Base-by-base conservation (phyloP, 2,888 invertebrate genomes). In the Loripinus fragilis region DNA sequence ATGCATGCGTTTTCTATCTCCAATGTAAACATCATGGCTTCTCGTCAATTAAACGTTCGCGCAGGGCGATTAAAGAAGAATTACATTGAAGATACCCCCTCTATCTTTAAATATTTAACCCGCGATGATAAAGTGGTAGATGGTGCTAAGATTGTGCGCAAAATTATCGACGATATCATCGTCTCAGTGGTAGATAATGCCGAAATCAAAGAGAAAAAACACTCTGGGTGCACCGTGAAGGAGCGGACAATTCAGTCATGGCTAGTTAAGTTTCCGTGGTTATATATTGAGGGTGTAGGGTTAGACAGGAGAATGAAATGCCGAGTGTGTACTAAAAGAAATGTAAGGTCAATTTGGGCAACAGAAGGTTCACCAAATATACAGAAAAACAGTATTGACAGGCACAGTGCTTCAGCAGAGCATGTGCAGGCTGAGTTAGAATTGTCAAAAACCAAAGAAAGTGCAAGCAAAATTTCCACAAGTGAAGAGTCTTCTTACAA, bases 301-400 rank as follows among this genome's bases (percentile, higher is more conserved):
- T n/a, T 28, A 7, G 45, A 68, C 7, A 45, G 30, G 2, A n/a
- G 28, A 25, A 10, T 68, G 23, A 68, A 38, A 15, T 68, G 68
- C 42, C 30, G 30, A 7, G 35, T 68, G 20, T 68, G 68, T 41
- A 45, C 28, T 25, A 28, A 42, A n/a, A 45, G 25, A 23, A 68
- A 68, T 20, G 68, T 45, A 8, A 38, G 35, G 12, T 33, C 23
- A 33, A 45, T 68, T 30, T 68, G 68, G 68, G 68, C 68, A 68
- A 68, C 30, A 33, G 68, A 68, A 68, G 68, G 68, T 3, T 68
- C 68, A 2, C 15, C 48, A 70, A 70, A 70, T 50, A 50, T 70
- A 33, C 69, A 70, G 50, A 50, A 10, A 30, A 70, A 70, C 35
- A 50, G 50, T 17, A 70, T 70, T 70, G 50, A 50, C 1, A 70